phyloP scores from a whole-genome alignment of 2,888 invertebrate species.

The Scaptomyza flava region DNA sequence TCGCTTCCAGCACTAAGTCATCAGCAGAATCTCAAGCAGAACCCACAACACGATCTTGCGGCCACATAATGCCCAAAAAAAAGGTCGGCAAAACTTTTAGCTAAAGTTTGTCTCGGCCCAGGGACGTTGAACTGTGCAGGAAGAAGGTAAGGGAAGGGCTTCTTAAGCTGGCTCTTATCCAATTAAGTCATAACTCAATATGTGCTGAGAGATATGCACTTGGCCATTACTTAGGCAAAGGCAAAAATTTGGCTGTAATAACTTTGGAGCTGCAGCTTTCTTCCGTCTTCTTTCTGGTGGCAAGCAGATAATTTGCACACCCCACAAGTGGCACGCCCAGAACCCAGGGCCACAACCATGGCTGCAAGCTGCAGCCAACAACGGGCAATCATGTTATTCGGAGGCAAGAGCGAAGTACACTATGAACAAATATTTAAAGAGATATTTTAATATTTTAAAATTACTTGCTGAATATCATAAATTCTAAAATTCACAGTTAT shows the following conservation, averaged over 20 bases:
- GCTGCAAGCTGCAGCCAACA: constrained; percentile 5
- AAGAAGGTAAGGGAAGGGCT: neutral
- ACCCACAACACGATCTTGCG: constrained; percentile 42
- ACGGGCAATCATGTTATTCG: constrained; percentile 54
- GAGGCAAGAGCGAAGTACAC: constrained; percentile 27
- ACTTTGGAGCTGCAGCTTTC: constrained; percentile 64
- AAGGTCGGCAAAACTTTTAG: constrained; percentile 43
- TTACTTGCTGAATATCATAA: neutral
- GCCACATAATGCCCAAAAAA: constrained; percentile 19
- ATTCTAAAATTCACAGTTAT: too few species aligned
- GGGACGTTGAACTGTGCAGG: constrained; percentile 12
- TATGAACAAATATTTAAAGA: neutral
- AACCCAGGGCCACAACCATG: constrained; percentile 10
- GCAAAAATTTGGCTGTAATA: constrained; percentile 76
- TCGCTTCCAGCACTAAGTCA: constrained; percentile 21
- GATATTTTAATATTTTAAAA: neutral
- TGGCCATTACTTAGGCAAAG: constrained; percentile 75
- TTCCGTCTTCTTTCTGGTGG: constrained; percentile 58
- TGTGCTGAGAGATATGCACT: constrained; percentile 77
- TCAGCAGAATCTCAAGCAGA: constrained; percentile 17
- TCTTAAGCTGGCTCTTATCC: constrained; percentile 80
- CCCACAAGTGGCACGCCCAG: constrained; percentile 11
- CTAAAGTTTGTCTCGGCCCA: constrained; percentile 36
- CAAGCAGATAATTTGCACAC: constrained; percentile 72
- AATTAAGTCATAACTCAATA: constrained; percentile 83